phyloP scores from a whole-genome alignment of 2,888 invertebrate species.

The Palloptera scutellata region DNA sequence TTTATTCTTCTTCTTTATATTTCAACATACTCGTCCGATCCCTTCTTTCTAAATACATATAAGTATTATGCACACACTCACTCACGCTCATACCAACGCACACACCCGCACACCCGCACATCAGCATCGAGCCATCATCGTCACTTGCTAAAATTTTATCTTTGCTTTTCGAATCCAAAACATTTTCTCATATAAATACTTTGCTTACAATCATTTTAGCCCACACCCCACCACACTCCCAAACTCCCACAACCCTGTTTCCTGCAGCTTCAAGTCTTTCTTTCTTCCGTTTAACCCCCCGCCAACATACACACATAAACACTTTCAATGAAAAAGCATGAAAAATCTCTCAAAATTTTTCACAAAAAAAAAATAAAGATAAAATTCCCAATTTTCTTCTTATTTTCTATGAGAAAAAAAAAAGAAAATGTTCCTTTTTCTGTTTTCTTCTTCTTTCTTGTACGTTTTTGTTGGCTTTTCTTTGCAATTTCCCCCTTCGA shows the following conservation, averaged over 20 bases:
- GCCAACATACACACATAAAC: constrained; percentile 5
- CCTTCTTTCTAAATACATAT: background rate
- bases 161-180: background rate
- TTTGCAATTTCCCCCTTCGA: constrained; percentile 51
- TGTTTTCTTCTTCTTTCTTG: constrained; percentile 19
- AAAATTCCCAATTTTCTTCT: constrained; percentile 28
- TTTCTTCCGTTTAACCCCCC: background rate
- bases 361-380: constrained; percentile 30
- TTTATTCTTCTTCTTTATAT: constrained; percentile 24
- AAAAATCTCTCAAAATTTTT: constrained; percentile 32
- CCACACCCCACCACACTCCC: constrained; percentile 6
- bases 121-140: constrained; percentile 12
- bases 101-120: constrained; percentile 11
- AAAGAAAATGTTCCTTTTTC: constrained; percentile 21
- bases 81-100: background rate
- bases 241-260: background rate
- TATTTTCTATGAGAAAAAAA: constrained; percentile 25
- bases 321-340: constrained; percentile 34
- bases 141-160: constrained; percentile 21
- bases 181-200: background rate
- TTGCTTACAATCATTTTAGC: background rate
- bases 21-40: background rate
- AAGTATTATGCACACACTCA: background rate
- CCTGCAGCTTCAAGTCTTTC: background rate
- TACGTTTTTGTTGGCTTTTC: constrained; percentile 26